Evolutionary conservation across 2,113 vertebrate species (phyloP), one percentile per base, ranked within the genome.

Genomic region (Rhineura floridana): DNA sequence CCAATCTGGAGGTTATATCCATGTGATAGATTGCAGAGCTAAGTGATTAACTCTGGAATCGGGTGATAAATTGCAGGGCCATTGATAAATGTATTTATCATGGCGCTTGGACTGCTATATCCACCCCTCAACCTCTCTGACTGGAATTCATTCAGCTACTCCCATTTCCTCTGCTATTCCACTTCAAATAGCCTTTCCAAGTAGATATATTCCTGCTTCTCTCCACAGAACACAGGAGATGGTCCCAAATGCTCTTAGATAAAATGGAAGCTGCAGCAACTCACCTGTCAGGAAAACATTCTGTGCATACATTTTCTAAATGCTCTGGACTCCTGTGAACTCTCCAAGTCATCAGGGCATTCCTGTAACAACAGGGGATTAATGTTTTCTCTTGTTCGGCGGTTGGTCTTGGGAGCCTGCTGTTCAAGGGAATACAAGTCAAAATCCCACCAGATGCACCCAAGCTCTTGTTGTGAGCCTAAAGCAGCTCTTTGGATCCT

Each of bases 91-190:
- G 88, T 70, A 87, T n/a, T 88, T 2, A 30, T 77, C 55, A 75
- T 90, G 90, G 75, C 87, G 90, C 82, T 89, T 81, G 12, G 82
- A 89, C 90, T 67, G 36, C 76, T 81, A 86, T 65, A 1, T 63
- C 88, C 95, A 87, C 90, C 90, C 65, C 79, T 82, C 28, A 90
- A 84, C 67, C n/a, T 81, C 52, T 86, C 81, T 76, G 46, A 0
- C 0, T 85, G 84, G 91, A 93, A 94, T 91, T 89, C 91, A 87
- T 88, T 89, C 83, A 91, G 84, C 85, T 93, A 92, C 90, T 93
- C 48, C 70, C 46, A 7, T 82, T 77, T 55, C 72, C 63, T 65
- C 25, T 36, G 15, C 55, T 75, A 0, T 36, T 44, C 55, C 55
- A 21, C 44, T 52, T 39, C 5, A 19, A 39, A 46, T 33, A 12